Conservation (phyloP, 2,888 invertebrate species). For the Sphinx pinastri region DNA sequence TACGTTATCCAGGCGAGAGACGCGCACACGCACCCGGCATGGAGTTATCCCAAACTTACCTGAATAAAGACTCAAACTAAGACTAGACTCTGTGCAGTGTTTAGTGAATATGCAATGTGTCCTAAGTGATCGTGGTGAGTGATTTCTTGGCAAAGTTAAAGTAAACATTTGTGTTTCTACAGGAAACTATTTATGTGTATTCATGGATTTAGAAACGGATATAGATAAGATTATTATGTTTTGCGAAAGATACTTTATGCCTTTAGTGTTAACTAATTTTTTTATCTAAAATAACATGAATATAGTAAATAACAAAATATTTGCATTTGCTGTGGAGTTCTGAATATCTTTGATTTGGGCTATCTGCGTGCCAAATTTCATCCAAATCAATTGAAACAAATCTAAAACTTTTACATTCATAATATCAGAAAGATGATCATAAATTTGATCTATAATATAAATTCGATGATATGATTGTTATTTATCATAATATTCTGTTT, state of each 20-base stretch:
- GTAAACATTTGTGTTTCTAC: background rate
- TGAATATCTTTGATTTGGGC: no score
- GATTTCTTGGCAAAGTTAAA: background rate
- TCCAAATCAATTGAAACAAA: no score
- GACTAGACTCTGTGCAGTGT: background rate
- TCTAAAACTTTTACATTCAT: no score
- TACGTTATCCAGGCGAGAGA: slow-evolving; percentile 72
- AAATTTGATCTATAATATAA: no score
- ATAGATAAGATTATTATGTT: slow-evolving; percentile 12
- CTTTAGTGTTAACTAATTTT: background rate
- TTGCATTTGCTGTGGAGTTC: no score
- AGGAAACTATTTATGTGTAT: background rate
- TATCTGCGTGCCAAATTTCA: no score
- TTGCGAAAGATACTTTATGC: background rate
- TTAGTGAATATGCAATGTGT: slow-evolving; percentile 3
- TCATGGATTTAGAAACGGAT: background rate
- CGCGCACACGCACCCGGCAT: slow-evolving; percentile 56
- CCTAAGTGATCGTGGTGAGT: slow-evolving; percentile 4
- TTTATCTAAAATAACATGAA: background rate
- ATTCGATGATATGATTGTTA: no score
- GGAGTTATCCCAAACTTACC: background rate
- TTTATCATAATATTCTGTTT: no score
- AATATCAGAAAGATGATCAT: no score
- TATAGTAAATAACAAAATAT: background rate
- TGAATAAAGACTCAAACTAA: background rate